Conservation (phyloP, 2,888 invertebrate species). For the Dexiosoma caninum region DNA sequence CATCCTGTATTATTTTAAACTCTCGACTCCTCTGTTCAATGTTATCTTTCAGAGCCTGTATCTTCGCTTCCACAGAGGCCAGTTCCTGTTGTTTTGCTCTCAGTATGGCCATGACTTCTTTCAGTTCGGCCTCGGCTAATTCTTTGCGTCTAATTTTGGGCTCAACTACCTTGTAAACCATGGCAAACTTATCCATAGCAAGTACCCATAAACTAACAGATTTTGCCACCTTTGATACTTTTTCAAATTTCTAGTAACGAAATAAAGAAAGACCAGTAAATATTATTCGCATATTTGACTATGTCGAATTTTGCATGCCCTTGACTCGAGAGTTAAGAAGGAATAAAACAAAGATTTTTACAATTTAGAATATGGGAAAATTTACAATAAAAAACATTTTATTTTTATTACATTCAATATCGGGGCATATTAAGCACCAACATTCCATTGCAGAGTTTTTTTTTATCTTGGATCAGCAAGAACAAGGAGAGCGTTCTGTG, state of each 20-base stretch:
- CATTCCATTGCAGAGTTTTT: no score
- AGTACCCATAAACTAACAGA: slow-evolving; percentile 96
- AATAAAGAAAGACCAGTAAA: neutral
- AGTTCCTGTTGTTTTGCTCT: slow-evolving; percentile 89
- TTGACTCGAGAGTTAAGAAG: neutral
- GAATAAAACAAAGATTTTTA: no score
- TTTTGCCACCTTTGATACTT: slow-evolving; percentile 91
- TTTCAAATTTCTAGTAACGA: slow-evolving; percentile 82
- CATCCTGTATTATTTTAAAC: slow-evolving; percentile 85
- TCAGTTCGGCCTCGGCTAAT: slow-evolving; percentile 87
- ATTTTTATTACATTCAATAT: no score
- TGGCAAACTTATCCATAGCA: slow-evolving; percentile 93
- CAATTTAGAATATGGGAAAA: no score
- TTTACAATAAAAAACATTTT: no score
- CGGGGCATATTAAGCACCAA: no score
- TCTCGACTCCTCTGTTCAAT: slow-evolving; percentile 86
- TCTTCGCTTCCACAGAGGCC: slow-evolving; percentile 87
- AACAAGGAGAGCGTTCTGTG: no score
- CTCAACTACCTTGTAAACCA: slow-evolving; percentile 90
- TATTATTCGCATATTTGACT: no score
- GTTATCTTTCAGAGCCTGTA: slow-evolving; percentile 78
- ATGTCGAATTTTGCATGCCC: neutral
- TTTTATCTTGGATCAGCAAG: no score
- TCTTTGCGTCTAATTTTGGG: slow-evolving; percentile 89
- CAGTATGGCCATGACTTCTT: slow-evolving; percentile 86